Evolutionary conservation across 1,140 invertebrate species (phyloP).

Genomic region (Agrilus planipennis): DNA sequence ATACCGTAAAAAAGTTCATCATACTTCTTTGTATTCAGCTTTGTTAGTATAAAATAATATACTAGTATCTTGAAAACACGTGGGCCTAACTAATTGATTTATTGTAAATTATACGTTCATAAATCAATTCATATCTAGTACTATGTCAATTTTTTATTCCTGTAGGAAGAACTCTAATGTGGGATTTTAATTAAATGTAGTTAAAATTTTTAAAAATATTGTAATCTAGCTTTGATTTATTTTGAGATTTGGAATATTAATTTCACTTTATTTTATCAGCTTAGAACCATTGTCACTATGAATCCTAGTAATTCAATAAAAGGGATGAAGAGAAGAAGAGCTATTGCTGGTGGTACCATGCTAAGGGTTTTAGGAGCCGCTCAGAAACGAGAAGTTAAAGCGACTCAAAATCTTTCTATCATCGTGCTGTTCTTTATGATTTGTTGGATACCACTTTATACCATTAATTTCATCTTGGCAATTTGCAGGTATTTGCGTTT

Average conservation of each 20-base stretch:
- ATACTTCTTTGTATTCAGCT: background rate
- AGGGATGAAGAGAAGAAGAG: conserved; percentile 12
- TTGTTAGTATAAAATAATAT: background rate
- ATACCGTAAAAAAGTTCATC: too few species aligned
- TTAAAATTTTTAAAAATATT: too few species aligned
- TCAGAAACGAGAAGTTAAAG: conserved; percentile 77
- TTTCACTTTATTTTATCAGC: too few species aligned
- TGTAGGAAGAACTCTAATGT: too few species aligned
- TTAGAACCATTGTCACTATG: conserved; percentile 46
- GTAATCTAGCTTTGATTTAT: too few species aligned
- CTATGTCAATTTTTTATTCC: too few species aligned
- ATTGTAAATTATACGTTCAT: too few species aligned
- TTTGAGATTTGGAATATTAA: too few species aligned
- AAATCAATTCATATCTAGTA: too few species aligned
- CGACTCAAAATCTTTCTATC: conserved; percentile 79
- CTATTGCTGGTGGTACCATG: conserved; percentile 60
- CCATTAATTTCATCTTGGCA: conserved; percentile 77
- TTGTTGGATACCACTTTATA: conserved; percentile 87
- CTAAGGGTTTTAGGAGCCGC: conserved; percentile 64
- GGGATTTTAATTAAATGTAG: too few species aligned
- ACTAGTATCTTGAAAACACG: background rate
- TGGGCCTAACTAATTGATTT: background rate
- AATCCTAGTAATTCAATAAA: conserved; percentile 31
- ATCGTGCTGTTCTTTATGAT: conserved; percentile 87
- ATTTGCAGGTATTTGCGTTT: conserved; percentile 62